Percentiles rank a stretch among this genome's conserved stretches.
phyloP scores from a whole-genome alignment of 2,797 vertebrate species.

The Discoglossus pictus region DNA sequence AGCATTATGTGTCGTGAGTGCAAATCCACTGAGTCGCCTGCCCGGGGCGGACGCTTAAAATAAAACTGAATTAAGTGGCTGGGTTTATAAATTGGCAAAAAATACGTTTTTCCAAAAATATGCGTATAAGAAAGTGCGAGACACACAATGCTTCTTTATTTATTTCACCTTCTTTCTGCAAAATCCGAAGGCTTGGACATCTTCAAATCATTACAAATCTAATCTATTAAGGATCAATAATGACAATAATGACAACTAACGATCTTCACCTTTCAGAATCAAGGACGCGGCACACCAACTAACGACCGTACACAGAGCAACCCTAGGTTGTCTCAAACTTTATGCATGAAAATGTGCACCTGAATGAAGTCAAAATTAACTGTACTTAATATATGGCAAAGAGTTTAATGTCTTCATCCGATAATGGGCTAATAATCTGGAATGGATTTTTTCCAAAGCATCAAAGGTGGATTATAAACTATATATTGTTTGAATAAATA shows the following conservation, averaged over 20 bases:
- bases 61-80: no score
- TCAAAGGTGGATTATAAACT: no score
- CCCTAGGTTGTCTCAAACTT: constrained; percentile 21
- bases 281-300: constrained; percentile 29
- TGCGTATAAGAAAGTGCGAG: no score
- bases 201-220: constrained; percentile 54
- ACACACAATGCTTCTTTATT: constrained; percentile 55
- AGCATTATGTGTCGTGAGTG: constrained; percentile 60
- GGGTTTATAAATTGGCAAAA: no score
- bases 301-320: constrained; percentile 22
- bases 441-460: no score
- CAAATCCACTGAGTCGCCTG: no score
- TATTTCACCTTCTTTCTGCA: constrained; percentile 62
- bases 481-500: no score
- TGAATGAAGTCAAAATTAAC: constrained; percentile 14
- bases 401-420: no score
- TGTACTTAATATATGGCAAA: constrained; percentile 3
- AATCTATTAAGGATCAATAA: constrained; percentile 55
- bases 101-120: no score
- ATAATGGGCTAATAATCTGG: no score
- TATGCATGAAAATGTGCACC: constrained; percentile 47
- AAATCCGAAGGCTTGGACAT: constrained; percentile 68
- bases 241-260: constrained; percentile 54
- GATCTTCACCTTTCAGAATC: constrained; percentile 21
- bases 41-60: no score